A percentile compares a stretch with the other conserved stretches of the same genome.
Conservation (phyloP, 2,888 invertebrate genomes). For the Platycnemis pennipes region DNA sequence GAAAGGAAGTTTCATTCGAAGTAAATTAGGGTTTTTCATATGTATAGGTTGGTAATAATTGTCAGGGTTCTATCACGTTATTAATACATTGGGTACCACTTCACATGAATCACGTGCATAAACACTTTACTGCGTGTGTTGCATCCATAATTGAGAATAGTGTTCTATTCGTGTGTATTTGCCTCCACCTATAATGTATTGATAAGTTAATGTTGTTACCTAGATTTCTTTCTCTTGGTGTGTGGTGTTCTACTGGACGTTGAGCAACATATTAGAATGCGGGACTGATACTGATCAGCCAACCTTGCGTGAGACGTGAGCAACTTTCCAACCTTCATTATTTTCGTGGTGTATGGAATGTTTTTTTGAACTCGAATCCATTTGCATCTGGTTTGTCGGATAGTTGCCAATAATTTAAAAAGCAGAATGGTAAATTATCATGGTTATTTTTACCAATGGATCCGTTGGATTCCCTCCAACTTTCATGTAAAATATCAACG, state of each 20-base stretch:
- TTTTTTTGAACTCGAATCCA: neutral
- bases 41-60: no score
- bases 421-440: neutral
- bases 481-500: no score
- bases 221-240: slow-evolving; percentile 30
- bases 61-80: no score
- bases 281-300: neutral
- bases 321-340: neutral
- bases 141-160: slow-evolving; percentile 1
- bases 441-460: neutral
- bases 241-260: neutral
- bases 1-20: no score
- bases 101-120: neutral
- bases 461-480: no score
- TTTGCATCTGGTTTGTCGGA: neutral
- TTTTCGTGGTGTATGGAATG: neutral
- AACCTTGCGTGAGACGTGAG: neutral
- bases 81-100: neutral
- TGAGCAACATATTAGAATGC: slow-evolving; percentile 20
- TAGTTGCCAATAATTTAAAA: neutral
- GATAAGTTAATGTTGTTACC: slow-evolving; percentile 37
- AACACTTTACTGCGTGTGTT: neutral
- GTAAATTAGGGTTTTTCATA: no score
- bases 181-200: slow-evolving; percentile 40
- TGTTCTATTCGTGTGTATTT: slow-evolving; percentile 43